Base-by-base conservation (phyloP, 2,888 invertebrate genomes). In the Cataglyphis livida region DNA sequence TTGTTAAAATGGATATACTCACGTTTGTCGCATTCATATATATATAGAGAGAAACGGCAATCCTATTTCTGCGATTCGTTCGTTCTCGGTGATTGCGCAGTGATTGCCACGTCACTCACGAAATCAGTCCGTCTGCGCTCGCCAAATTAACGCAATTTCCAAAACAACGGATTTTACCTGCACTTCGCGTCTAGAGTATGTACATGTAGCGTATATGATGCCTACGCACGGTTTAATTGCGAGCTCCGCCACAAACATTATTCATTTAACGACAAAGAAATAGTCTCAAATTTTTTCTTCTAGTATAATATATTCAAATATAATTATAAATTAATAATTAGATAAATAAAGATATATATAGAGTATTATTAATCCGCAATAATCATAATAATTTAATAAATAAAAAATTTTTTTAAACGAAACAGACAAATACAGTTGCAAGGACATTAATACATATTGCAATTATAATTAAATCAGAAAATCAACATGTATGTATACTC, bases 121-220 rank as follows among this genome's bases (percentile, higher is more conserved):
- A 93, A 94, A 93, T 94, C 93, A 93, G 92, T 91, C 91, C 87
- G 90, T 91, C 90, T 88, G 90, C 91, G 91, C 90, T 90, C 89
- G 91, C 91, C 93, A 92, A 94, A 94, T 94, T 94, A 94, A 93
- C 93, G 90, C 93, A 93, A 93, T 93, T 92, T 92, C 91, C 88
- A 92, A 92, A 94, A 93, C 93, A 93, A 94, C 93, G 88, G 89
- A 82, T 86, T 91, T 89, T 91, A 88, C 90, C 91, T 86, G 84
- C 86, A 83, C 82, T 68, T 87, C 84, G 85, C 86, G 82, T 86
- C 88, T 87, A 85, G 75, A 84, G 88, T 84, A 70, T 70, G 75
- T 83, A 70, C 74, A 79, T 83, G 62, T 82, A 75, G 62, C 41
- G 82, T 66, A 73, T 74, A 74, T 81, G 65, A 57, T 76, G 78